Percentiles rank a stretch among this genome's conserved stretches.
Conservation (phyloP, 1,140 invertebrate genomes). For the Fopius arisanus region DNA sequence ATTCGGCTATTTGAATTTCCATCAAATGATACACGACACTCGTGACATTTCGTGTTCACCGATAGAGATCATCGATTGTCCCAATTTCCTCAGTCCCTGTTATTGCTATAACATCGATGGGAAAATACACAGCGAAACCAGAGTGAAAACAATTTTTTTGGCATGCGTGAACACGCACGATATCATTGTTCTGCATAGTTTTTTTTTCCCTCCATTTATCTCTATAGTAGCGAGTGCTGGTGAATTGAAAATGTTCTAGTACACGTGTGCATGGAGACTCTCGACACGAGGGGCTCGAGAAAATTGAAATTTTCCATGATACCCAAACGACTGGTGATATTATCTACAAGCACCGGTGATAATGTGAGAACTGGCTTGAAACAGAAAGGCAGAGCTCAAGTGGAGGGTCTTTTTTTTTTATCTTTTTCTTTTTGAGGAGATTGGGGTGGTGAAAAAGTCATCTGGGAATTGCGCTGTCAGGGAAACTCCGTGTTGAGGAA, state of each 20-base stretch:
- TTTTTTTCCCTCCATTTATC: background rate
- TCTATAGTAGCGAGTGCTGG: background rate
- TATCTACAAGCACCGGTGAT: constrained; percentile 11
- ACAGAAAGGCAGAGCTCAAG: background rate
- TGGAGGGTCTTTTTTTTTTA: background rate
- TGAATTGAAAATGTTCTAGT: background rate
- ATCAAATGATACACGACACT: background rate
- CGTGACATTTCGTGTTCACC: background rate
- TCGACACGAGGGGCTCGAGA: background rate
- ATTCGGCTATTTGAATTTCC: background rate
- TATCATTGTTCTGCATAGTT: background rate
- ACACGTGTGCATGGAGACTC: background rate
- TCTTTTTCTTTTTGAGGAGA: background rate
- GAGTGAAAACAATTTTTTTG: constrained; percentile 1
- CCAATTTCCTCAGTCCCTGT: background rate
- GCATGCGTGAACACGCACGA: background rate
- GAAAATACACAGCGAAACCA: background rate
- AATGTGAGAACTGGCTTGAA: constrained; percentile 10
- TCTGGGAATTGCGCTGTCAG: background rate
- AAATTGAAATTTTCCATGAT: constrained; percentile 8
- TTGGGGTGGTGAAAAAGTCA: background rate
- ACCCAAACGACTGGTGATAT: background rate
- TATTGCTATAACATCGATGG: background rate
- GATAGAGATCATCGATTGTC: background rate
- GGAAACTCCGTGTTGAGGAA: background rate